A percentile compares a stretch with the other conserved stretches of the same genome.
These are phyloP conservation scores for Rhinolophus sinicus DNA, from an alignment of 2,113 vertebrate species.

Conservation along the genomic window DNA sequence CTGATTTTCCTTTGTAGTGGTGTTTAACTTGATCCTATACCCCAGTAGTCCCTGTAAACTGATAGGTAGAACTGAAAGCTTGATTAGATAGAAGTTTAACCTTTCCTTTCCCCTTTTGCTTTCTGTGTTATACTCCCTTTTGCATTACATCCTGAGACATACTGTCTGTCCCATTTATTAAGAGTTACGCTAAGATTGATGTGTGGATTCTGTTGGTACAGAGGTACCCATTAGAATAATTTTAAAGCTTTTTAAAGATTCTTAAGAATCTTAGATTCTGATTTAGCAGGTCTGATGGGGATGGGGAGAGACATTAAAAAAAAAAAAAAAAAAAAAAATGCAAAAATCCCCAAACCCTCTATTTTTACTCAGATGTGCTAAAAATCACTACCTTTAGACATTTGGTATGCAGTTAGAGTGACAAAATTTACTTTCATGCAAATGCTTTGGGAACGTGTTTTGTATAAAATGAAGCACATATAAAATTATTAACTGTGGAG, in stretches of 20 bases:
- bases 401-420: neutral
- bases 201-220: neutral
- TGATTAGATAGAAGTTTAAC: neutral
- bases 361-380: neutral
- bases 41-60: neutral
- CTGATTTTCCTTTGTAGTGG: neutral
- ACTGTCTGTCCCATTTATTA: neutral
- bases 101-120: neutral
- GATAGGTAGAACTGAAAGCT: neutral
- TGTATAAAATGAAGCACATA: constrained; percentile 25
- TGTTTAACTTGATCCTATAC: neutral
- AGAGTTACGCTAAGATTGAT: neutral
- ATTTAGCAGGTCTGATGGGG: neutral
- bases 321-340: neutral
- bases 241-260: constrained; percentile 19
- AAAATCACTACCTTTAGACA: constrained; percentile 13
- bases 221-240: neutral
- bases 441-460: neutral
- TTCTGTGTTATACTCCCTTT: neutral
- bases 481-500: constrained; percentile 24
- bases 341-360: neutral
- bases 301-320: neutral
- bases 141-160: neutral
- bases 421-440: constrained; percentile 48
- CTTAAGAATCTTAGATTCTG: constrained; percentile 17